Evolutionary conservation across 2,797 vertebrate genomes (phyloP), one percentile per base, ranked within the genome.

Genomic region (Rhadinocentrus ornatus): DNA sequence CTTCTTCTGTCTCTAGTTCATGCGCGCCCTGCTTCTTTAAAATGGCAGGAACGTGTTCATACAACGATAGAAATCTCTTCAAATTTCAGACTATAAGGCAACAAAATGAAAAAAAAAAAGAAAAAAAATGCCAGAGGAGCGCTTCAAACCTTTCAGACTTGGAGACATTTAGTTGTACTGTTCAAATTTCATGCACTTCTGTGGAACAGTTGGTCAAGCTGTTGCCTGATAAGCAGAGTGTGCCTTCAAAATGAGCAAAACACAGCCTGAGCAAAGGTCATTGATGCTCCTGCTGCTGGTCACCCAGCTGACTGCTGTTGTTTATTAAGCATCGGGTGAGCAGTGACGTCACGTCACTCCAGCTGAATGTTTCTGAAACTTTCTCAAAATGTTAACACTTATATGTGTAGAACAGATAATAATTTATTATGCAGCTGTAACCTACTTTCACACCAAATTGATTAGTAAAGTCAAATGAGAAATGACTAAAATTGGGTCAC

Each of bases 191-290:
- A 53, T 6, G 2, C 50, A 13, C 24, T 5, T 53, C 50, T 6
- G 50, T 52, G 48, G 22, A 52, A 52, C 48, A 52, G 3, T 24
- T 50, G 48, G 48, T 50, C 48, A 24, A 50, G n/a, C 22, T 26
- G 20, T 50, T 22, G 22, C 61, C 41, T 31, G 34, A n/a, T 61
- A 34, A 71, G 41, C 52, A 16, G 58, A n/a, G 39, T 61, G 41
- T 32, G 18, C 37, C 24, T 35, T 58, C 50, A 10, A 61, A 24
- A 53, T 29, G 10, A 31, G 41, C 60, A 65, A 69, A 80, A 71
- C 68, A 68, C 4, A 39, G 13, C 27, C 63, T 31, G 79, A 62
- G n/a, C 71, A 81, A 84, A 86, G 85, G 78, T 84, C 71, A 63
- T 62, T 3, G 62, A 27, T 9, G 39, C 50, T 71, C 52, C 67